Conservation (phyloP, 2,888 invertebrate genomes). For the Iselma pallidipennis region DNA sequence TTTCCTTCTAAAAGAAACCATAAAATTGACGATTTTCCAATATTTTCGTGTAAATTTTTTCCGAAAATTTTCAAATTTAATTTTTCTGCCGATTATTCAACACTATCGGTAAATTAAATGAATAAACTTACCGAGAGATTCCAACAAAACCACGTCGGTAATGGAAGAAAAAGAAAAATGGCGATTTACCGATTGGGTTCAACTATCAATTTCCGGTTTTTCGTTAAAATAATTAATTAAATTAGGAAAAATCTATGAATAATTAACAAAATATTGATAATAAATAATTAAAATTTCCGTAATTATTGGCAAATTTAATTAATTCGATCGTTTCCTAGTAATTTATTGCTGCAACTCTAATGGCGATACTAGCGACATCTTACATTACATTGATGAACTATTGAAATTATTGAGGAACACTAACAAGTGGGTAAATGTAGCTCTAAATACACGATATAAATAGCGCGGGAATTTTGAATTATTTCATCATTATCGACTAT, state of each 20-base stretch:
- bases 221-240: no score
- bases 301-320: neutral
- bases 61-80: slow-evolving; percentile 23
- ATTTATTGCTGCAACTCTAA: neutral
- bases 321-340: neutral
- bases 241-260: no score
- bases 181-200: neutral
- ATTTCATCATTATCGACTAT: no score
- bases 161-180: no score
- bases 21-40: neutral
- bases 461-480: no score
- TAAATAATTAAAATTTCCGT: no score
- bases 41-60: neutral
- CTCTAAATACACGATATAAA: no score
- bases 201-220: neutral
- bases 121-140: slow-evolving; percentile 30
- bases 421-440: neutral
- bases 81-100: slow-evolving; percentile 25
- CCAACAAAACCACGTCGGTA: neutral
- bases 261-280: no score
- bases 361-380: neutral
- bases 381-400: no score
- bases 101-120: slow-evolving; percentile 39
- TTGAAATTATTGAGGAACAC: no score
- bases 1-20: no score